Evolutionary conservation across 1,140 invertebrate genomes (phyloP).

Genomic region (Philopotamus ludificatus): DNA sequence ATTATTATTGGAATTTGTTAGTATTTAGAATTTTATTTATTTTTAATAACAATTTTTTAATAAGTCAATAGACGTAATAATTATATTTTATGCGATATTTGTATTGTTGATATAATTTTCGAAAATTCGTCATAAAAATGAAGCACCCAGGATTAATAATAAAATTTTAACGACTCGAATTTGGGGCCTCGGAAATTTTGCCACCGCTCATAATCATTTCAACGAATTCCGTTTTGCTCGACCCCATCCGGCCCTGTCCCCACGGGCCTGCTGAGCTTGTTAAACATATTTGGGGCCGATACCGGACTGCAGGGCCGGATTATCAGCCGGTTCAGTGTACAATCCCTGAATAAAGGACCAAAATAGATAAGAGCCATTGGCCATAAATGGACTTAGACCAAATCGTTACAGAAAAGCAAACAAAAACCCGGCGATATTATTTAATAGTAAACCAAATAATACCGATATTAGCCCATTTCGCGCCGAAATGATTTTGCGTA

Average conservation of each 20-base stretch:
- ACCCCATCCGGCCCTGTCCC: neutral
- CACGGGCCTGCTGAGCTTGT: neutral
- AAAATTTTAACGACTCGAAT: slow-evolving; percentile 13
- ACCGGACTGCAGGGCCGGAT: neutral
- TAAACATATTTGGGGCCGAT: neutral
- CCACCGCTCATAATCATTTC: slow-evolving; percentile 15
- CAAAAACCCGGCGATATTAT: too few species aligned
- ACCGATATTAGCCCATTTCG: neutral
- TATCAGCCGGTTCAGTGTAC: slow-evolving; percentile 12
- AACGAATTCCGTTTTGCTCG: slow-evolving; percentile 3
- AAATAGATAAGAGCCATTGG: slow-evolving; percentile 13
- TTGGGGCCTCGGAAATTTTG: neutral
- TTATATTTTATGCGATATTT: neutral
- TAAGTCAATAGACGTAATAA: neutral
- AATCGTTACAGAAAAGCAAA: slow-evolving; percentile 25
- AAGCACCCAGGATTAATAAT: neutral
- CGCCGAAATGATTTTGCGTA: neutral
- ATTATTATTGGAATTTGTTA: too few species aligned
- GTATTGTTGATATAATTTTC: too few species aligned
- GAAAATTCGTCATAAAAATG: too few species aligned
- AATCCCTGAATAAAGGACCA: slow-evolving; percentile 3
- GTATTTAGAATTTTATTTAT: too few species aligned
- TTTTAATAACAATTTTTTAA: too few species aligned
- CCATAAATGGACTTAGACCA: slow-evolving; percentile 9
- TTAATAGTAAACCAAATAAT: slow-evolving; percentile 9